Conservation (phyloP, 2,888 invertebrate species). For the Trichacis sp. region DNA sequence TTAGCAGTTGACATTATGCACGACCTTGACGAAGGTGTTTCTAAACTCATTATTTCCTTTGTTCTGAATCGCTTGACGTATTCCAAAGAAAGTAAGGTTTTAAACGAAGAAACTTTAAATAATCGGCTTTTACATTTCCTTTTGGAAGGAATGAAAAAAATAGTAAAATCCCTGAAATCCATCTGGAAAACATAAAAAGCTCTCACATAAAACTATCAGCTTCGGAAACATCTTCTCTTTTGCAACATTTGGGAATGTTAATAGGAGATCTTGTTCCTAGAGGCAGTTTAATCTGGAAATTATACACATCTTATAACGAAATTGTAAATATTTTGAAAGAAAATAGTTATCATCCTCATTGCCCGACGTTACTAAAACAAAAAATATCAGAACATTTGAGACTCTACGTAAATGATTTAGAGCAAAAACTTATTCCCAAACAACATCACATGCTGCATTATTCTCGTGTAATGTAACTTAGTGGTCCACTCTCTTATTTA, state of each 20-base stretch:
- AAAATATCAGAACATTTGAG: neutral
- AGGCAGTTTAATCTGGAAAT: neutral
- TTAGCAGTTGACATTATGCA: constrained; percentile 18
- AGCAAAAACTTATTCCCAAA: constrained; percentile 10
- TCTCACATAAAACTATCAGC: constrained; percentile 1
- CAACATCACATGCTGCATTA: constrained; percentile 19
- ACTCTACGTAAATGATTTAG: neutral
- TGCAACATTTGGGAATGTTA: constrained; percentile 1
- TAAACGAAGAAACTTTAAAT: neutral
- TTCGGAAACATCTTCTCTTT: neutral
- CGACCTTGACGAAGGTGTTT: constrained; percentile 17
- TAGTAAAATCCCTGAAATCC: neutral
- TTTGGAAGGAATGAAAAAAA: constrained; percentile 1
- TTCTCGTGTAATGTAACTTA: neutral
- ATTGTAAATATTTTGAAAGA: neutral
- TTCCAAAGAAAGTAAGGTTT: neutral
- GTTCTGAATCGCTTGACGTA: neutral
- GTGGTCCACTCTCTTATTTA: constrained; percentile 13
- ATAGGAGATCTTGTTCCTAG: neutral
- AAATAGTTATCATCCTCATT: neutral
- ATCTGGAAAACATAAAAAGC: constrained; percentile 1
- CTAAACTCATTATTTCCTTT: constrained; percentile 10
- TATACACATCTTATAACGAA: constrained; percentile 1
- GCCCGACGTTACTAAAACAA: neutral
- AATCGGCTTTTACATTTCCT: constrained; percentile 1